Conservation (phyloP, 2,113 vertebrate genomes). For the Cebus imitator region DNA sequence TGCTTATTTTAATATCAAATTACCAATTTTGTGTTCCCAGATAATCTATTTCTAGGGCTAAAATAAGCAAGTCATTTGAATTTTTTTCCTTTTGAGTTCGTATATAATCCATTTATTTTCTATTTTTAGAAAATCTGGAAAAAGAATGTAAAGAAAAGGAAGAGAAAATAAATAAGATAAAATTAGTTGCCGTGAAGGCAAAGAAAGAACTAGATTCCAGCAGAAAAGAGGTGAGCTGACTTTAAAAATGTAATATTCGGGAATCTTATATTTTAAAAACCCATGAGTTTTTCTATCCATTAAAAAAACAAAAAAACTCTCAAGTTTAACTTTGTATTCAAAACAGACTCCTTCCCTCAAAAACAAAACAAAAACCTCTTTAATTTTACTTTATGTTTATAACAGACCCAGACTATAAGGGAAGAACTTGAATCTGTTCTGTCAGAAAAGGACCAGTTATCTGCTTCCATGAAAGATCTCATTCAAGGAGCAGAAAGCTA, state of each 20-base stretch:
- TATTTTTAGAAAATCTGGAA: conserved; percentile 82
- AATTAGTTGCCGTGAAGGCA: conserved; percentile 95
- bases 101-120: conserved; percentile 53
- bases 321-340: not conserved
- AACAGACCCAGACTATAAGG: conserved; percentile 86
- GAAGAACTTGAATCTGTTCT: conserved; percentile 89
- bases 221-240: conserved; percentile 91
- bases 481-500: conserved; percentile 96
- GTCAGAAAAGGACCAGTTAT: conserved; percentile 89
- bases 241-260: not conserved
- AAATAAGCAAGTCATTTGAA: conserved; percentile 12
- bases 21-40: not conserved
- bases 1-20: conserved; percentile 13
- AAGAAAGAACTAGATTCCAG: conserved; percentile 94
- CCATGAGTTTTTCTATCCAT: not conserved
- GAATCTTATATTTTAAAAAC: not conserved
- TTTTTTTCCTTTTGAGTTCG: conserved; percentile 17
- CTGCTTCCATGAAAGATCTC: conserved; percentile 92
- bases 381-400: not conserved
- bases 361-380: no score
- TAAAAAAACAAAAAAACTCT: not conserved
- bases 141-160: conserved; percentile 89
- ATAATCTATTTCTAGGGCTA: not conserved
- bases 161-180: conserved; percentile 95
- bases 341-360: conserved; percentile 78